phyloP scores from a whole-genome alignment of 2,888 invertebrate species.

The Hartigia nigra region DNA sequence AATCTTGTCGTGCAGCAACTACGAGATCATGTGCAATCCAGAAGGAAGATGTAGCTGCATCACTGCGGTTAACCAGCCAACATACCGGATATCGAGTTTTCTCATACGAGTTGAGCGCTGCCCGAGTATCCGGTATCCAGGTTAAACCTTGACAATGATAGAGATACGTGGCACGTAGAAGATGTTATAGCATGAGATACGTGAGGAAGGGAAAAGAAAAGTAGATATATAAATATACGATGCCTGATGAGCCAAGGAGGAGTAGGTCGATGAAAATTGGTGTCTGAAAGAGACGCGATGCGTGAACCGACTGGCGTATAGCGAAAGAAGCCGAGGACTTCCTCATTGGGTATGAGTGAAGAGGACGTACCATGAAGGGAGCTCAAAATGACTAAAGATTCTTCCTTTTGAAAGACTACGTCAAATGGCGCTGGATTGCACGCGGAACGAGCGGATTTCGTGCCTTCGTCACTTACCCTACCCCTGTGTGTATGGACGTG shows the following conservation, averaged over 20 bases:
- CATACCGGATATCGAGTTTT: background rate
- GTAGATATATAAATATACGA: background rate
- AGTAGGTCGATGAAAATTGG: background rate
- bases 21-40: background rate
- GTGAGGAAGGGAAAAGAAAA: background rate
- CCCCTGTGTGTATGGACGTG: background rate
- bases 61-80: background rate
- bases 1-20: background rate
- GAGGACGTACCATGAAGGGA: background rate
- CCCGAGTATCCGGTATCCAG: background rate
- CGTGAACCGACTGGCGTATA: background rate
- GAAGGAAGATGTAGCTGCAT: background rate
- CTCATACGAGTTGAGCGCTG: background rate
- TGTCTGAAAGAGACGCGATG: background rate
- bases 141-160: background rate
- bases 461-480: background rate
- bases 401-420: background rate
- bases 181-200: too few relatives aligned
- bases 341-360: background rate
- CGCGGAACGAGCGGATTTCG: background rate
- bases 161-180: background rate
- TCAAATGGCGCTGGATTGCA: background rate
- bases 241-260: background rate
- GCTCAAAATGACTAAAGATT: background rate
- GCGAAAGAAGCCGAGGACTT: background rate